Conservation (phyloP, 2,888 invertebrate species). For the Dioctria linearis region DNA sequence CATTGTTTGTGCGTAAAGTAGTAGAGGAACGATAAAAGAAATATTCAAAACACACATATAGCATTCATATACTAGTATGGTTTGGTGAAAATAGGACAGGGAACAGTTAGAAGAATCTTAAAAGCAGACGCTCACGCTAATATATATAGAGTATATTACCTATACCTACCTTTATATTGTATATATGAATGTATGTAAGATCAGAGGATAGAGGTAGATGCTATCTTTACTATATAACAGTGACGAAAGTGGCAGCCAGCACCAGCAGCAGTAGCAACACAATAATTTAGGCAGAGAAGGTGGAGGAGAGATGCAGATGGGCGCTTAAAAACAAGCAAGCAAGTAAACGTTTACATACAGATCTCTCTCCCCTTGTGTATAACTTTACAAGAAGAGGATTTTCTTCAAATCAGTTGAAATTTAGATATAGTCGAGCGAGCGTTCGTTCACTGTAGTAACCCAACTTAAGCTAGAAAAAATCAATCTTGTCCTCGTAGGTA, state of each 20-base stretch:
- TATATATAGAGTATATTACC: no score
- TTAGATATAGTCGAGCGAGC: constrained; percentile 28
- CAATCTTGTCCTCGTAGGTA: no score
- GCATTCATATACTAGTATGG: neutral
- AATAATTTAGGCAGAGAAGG: neutral
- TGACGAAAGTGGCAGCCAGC: neutral
- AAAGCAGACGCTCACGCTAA: neutral
- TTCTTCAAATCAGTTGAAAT: constrained; percentile 48
- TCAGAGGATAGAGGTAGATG: neutral
- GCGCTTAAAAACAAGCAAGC: constrained; percentile 48
- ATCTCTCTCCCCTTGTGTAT: constrained; percentile 10
- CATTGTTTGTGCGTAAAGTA: neutral
- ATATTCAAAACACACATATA: neutral
- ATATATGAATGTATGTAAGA: no score
- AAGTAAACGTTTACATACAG: constrained; percentile 51
- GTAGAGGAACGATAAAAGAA: neutral
- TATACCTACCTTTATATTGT: no score
- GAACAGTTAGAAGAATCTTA: neutral
- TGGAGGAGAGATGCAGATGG: constrained; percentile 46
- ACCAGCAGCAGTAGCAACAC: neutral
- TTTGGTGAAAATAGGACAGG: neutral
- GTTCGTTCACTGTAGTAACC: no score
- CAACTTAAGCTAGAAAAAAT: no score
- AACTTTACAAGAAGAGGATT: constrained; percentile 26
- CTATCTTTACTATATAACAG: neutral